Percentiles rank a stretch among this genome's conserved stretches.
phyloP scores from a whole-genome alignment of 2,888 invertebrate genomes.

The Anorthoa munda region DNA sequence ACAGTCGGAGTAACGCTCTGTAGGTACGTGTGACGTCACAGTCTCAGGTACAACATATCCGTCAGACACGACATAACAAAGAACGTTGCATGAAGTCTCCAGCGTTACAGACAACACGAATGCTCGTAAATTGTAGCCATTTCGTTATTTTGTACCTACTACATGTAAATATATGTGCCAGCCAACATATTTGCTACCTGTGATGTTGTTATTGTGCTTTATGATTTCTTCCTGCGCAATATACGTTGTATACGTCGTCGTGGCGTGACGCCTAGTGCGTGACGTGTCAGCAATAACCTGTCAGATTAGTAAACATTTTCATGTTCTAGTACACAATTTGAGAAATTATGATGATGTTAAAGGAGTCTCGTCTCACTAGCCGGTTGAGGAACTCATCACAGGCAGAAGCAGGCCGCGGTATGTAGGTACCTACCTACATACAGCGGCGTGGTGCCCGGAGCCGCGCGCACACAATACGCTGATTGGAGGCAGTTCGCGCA shows the following conservation, averaged over 20 bases:
- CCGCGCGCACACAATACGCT: background rate
- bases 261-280: background rate
- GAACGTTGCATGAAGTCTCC: background rate
- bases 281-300: background rate
- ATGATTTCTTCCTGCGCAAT: constrained; percentile 10
- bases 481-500: no score
- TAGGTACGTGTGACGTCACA: background rate
- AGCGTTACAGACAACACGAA: no score
- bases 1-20: background rate
- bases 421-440: no score
- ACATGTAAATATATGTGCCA: constrained; percentile 18
- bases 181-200: background rate
- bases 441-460: background rate
- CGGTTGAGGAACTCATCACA: background rate
- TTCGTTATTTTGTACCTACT: constrained; percentile 15
- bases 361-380: background rate
- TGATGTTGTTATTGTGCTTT: constrained; percentile 5
- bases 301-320: background rate
- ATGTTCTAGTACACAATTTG: background rate
- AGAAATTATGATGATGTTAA: background rate
- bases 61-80: constrained; percentile 4
- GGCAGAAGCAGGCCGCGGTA: background rate
- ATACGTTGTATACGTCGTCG: background rate
- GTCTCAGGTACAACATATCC: background rate
- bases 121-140: background rate